These are phyloP conservation scores for Xestia sexstrigata DNA, from an alignment of 2,888 invertebrate species.

Conservation along the genomic window DNA sequence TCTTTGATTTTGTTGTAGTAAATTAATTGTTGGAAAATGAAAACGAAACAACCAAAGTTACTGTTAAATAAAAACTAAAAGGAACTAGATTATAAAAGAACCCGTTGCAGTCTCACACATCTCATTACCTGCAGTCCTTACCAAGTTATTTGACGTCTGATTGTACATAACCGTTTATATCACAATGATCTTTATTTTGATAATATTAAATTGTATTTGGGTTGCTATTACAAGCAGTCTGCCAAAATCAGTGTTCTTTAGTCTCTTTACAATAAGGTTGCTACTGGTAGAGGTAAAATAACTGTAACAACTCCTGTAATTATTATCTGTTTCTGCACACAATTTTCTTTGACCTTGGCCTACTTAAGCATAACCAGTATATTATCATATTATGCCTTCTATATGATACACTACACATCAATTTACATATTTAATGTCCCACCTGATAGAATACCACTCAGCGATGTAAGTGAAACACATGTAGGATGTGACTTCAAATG, in stretches of 20 bases:
- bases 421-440: slow-evolving; percentile 33
- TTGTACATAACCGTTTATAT: not conserved
- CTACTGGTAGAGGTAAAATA: not conserved
- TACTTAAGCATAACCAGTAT: not conserved
- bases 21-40: not conserved
- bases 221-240: not conserved
- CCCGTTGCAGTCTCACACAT: not conserved
- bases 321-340: not conserved
- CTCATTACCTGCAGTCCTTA: not conserved
- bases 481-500: slow-evolving; percentile 42
- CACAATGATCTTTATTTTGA: not conserved
- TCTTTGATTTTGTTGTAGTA: not conserved
- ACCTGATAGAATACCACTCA: slow-evolving; percentile 28
- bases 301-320: not conserved
- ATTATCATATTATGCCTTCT: not conserved
- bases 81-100: not conserved
- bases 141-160: not conserved
- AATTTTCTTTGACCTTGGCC: not conserved
- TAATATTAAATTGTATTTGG: not conserved
- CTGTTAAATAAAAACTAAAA: not conserved
- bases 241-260: not conserved
- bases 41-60: not conserved
- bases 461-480: slow-evolving; percentile 28
- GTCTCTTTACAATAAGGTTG: not conserved
- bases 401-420: slow-evolving; percentile 8